These are phyloP conservation scores for Amphiprion clarkii DNA, from an alignment of 2,797 vertebrate species.

Conservation along the genomic window DNA sequence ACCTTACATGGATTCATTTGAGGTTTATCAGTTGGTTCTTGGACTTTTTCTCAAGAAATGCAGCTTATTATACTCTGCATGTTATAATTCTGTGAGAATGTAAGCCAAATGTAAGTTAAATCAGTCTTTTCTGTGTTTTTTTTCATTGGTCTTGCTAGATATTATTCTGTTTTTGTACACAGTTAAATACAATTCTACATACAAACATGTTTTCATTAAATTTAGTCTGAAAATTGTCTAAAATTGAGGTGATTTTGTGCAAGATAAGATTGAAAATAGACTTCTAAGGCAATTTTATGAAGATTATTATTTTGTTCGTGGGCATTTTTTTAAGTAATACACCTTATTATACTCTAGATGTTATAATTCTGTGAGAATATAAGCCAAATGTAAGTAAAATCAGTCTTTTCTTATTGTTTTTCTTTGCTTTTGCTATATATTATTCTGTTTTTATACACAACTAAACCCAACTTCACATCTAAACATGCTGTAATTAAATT, in stretches of 20 bases:
- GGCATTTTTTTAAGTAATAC: too few species aligned
- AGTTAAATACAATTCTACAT: too few species aligned
- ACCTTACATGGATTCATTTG: slow-evolving; percentile 20
- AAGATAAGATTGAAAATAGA: too few species aligned
- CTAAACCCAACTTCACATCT: background rate
- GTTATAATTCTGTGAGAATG: background rate
- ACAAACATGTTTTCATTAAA: slow-evolving; percentile 11
- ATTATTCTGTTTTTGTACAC: background rate
- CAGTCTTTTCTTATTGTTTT: background rate
- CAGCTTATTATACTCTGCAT: slow-evolving; percentile 31
- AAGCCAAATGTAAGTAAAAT: too few species aligned
- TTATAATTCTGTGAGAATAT: too few species aligned
- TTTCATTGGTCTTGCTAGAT: background rate
- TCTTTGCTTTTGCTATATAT: background rate
- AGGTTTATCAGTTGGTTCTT: slow-evolving; percentile 13
- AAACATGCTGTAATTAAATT: slow-evolving; percentile 13
- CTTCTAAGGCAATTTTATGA: too few species aligned
- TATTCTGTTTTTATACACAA: background rate
- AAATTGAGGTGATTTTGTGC: too few species aligned
- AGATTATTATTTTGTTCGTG: too few species aligned
- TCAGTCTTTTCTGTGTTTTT: background rate
- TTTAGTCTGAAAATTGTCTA: background rate
- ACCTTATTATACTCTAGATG: too few species aligned
- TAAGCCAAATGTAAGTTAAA: too few species aligned
- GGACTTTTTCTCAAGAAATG: slow-evolving; percentile 21